Base-by-base conservation (phyloP, 2,888 invertebrate genomes). In the Prosopocoilus inquinatus region DNA sequence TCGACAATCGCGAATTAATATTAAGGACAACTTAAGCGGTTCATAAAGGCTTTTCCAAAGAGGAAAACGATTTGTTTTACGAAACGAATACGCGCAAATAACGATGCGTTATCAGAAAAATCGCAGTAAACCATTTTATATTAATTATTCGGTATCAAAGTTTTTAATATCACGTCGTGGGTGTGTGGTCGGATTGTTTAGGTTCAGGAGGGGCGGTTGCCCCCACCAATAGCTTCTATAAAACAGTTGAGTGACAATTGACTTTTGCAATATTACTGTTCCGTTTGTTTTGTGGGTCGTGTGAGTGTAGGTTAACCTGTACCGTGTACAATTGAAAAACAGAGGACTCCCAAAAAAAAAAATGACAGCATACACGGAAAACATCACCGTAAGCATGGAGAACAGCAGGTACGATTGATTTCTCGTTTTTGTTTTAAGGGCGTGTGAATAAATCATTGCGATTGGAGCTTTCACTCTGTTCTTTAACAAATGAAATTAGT, bases 381-480 rank as follows among this genome's bases (percentile, higher is more conserved):
- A 67, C 57, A 64, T 68, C 50, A 66, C 64, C 12, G 60, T 61
- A 20, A 68, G 63, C 58, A 68, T 70, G 67, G 70, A 70, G 60
- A 67, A 69, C 16, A 64, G 65, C 64, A 68, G 70, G 70, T 70
- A 62, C 44, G 58, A 47, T 16, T 50, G 46, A 44, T 36, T 43
- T 28, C 35, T 16, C 16, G 8, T 44, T 9, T 35, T 11, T 28
- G 20, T 15, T 15, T 39, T 36, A 12, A 43, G 50, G 50, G 50
- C 50, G 50, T 50, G 50, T 43, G 20, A 41, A 9, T 13, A 15
- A 41, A 41, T 41, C 16, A 11, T 41, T n/a, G 15, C 7, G 20
- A 13, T 47, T 33, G 12, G 20, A 16, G 46, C 32, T 46, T 46
- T 28, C 28, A 47, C 47, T 35, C 34, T 34, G 9, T 33, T 28